phyloP scores from a whole-genome alignment of 2,113 vertebrate genomes.

The Hoplias malabaricus region DNA sequence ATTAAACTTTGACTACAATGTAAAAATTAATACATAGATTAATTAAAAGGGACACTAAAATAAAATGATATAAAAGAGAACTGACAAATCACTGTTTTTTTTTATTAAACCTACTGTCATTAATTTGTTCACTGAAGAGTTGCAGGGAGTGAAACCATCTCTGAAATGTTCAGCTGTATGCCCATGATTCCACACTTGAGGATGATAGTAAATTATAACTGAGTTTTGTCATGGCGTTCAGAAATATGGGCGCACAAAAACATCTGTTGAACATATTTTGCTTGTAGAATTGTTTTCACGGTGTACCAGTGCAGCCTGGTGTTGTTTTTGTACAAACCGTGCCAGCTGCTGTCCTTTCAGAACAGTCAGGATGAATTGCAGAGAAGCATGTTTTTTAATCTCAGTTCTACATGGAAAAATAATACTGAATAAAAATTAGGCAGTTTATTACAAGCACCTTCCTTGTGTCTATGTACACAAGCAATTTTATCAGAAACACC shows the following conservation, averaged over 20 bases:
- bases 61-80: too few species aligned
- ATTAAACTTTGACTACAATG: too few species aligned
- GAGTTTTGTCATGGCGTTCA: not conserved
- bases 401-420: too few species aligned
- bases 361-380: not conserved
- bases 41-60: too few species aligned
- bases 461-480: too few species aligned
- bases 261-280: conserved; percentile 15
- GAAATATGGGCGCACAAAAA: conserved; percentile 6
- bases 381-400: too few species aligned
- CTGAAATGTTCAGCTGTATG: not conserved
- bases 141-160: not conserved
- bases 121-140: not conserved
- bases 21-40: too few species aligned
- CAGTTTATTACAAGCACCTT: too few species aligned
- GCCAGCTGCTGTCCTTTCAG: not conserved
- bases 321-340: not conserved
- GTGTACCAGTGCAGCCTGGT: not conserved
- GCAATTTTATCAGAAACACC: too few species aligned
- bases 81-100: too few species aligned
- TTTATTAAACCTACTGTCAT: too few species aligned
- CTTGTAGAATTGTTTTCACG: not conserved
- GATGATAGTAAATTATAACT: conserved; percentile 1
- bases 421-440: too few species aligned
- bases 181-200: not conserved